Conservation (phyloP, 2,797 vertebrate species). For the Onychomys torridus region DNA sequence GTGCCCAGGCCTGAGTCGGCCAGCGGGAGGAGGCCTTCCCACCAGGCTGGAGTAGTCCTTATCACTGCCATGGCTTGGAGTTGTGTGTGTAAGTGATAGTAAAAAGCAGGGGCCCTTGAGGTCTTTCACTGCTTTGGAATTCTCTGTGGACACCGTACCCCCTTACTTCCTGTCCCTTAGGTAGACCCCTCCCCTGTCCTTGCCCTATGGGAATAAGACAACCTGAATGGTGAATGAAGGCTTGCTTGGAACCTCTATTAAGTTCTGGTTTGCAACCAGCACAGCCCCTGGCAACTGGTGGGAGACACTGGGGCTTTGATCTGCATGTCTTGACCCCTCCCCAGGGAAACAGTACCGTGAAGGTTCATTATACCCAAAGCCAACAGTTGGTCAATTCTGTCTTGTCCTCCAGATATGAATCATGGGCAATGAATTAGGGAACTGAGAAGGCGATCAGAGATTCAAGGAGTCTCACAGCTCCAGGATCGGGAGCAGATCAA, state of each 20-base stretch:
- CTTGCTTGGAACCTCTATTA: background rate
- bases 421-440: background rate
- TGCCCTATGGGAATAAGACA: too few species aligned
- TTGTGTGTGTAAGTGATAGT: background rate
- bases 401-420: background rate
- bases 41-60: background rate
- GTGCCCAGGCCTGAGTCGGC: too few species aligned
- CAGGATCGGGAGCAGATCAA: background rate
- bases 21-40: background rate
- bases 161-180: background rate
- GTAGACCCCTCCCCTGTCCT: background rate
- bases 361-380: background rate
- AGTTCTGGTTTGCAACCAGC: background rate
- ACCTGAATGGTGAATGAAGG: background rate
- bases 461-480: background rate
- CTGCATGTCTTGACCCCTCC: background rate
- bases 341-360: fast-evolving
- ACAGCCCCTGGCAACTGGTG: background rate
- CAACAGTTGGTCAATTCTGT: background rate
- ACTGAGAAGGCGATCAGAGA: background rate
- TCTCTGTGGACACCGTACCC: background rate
- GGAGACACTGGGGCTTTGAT: background rate
- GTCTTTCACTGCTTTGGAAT: slow-evolving; percentile 7
- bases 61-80: background rate
- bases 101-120: background rate